A percentile compares a stretch with the other conserved stretches of the same genome.
Evolutionary conservation across 2,113 vertebrate species (phyloP).

Genomic region (Gymnorhina tibicen): DNA sequence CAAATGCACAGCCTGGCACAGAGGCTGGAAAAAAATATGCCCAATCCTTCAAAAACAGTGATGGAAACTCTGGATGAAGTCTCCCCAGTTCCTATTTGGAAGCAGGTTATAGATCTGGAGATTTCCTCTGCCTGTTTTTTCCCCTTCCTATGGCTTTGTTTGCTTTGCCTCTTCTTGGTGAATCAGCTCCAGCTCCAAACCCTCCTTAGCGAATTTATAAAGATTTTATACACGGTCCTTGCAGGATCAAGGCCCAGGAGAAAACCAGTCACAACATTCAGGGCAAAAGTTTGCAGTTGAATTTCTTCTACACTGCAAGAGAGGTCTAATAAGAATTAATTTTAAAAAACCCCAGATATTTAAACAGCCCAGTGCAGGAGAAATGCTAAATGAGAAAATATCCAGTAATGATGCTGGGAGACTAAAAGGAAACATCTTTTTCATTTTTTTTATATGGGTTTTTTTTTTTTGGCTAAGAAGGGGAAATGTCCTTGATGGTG

Average conservation of each 20-base stretch:
- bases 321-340: neutral
- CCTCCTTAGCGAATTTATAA: neutral
- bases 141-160: neutral
- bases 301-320: neutral
- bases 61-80: neutral
- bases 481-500: neutral
- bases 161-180: neutral
- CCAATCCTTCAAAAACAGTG: neutral
- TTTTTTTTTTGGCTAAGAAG: neutral
- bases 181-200: neutral
- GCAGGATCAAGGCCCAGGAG: neutral
- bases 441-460: neutral
- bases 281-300: neutral
- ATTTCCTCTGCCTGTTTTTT: neutral
- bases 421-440: neutral
- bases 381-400: neutral
- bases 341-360: neutral
- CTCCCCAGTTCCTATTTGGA: neutral
- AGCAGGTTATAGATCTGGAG: neutral
- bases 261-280: neutral
- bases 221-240: neutral
- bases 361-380: neutral
- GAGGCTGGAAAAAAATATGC: neutral
- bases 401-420: neutral
- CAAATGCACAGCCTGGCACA: fast-evolving